Evolutionary conservation across 1,140 invertebrate genomes (phyloP), one percentile per base, ranked within the genome.

Genomic region (Trichonephila clavipes): DNA sequence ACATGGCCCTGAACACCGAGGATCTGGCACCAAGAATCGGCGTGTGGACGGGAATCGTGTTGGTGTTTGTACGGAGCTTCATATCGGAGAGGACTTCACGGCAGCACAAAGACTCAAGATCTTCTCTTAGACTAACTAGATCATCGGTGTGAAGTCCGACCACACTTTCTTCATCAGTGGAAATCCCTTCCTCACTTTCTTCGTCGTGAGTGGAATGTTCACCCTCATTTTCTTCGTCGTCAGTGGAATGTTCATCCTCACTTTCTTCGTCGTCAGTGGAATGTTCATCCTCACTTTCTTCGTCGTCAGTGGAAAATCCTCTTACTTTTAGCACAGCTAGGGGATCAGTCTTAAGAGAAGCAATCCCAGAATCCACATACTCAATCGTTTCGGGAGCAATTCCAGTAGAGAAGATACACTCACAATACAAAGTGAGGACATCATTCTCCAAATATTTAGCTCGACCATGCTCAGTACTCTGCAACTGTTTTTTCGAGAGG

Each of bases 1-100:
- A 94, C 95, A 96, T 96, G 24, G 95, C 96, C 16, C 86, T 81
- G 88, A 96, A 96, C 28, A 96, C 95, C 7, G 95, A 95, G 14
- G 95, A 96, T 1, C 96, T 95, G 82, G 95, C 95, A 14, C 95
- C 94, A 18, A 96, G 90, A 19, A 96, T 94, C 21, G 94, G 92
- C 66, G 95, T 95, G 88, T 96, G 95, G 28, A 95, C 95, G 14
- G 90, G 90, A 34, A 96, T 93, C 88, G 95, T 94, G 34, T 91
- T 89, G 61, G 77, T 92, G 19, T 89, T 86, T 40, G 95, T 95
- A 28, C 93, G 82, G 1, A 95, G 95, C 16, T 92, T 95, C 66
- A 96, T 95, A 90, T 95, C 95, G 1, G 95, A 24, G 18, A 83
- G 14, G 24, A 40, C 16, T 0, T 34, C 14, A 3, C 28, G 3